Conservation (phyloP, 2,888 invertebrate genomes). For the Eilema griseolum region DNA sequence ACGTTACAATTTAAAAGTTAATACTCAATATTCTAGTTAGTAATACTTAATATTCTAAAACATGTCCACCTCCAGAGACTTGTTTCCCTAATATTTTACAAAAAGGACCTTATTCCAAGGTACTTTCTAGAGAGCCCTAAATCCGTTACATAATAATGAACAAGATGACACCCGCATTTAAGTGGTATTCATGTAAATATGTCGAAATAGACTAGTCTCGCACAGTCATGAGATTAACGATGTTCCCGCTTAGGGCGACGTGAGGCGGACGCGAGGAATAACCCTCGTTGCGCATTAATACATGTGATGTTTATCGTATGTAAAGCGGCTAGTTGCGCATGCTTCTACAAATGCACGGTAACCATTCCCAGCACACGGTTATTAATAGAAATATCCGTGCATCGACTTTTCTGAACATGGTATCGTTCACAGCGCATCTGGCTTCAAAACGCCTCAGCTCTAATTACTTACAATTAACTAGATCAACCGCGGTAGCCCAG, state of each 20-base stretch:
- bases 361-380: constrained; percentile 3
- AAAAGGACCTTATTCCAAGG: not conserved
- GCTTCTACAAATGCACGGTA: constrained; percentile 14
- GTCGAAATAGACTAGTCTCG: constrained; percentile 60
- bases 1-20: no score
- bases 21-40: no score
- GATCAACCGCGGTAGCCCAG: no score
- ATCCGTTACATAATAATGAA: not conserved
- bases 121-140: constrained; percentile 17
- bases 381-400: constrained; percentile 17
- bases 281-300: constrained; percentile 46
- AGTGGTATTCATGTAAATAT: constrained; percentile 69
- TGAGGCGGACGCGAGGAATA: constrained; percentile 14
- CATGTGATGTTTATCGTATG: constrained; percentile 43
- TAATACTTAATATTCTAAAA: not conserved
- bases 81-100: not conserved
- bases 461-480: no score
- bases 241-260: constrained; percentile 56
- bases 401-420: not conserved
- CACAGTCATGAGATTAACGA: constrained; percentile 69
- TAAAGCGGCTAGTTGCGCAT: constrained; percentile 27
- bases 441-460: not conserved
- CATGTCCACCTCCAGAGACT: not conserved
- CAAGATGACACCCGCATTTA: constrained; percentile 56
- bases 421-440: not conserved